Percentiles rank a stretch among this genome's conserved stretches.
Conservation (phyloP, 2,113 vertebrate genomes). For the Phylloscopus whistleri region DNA sequence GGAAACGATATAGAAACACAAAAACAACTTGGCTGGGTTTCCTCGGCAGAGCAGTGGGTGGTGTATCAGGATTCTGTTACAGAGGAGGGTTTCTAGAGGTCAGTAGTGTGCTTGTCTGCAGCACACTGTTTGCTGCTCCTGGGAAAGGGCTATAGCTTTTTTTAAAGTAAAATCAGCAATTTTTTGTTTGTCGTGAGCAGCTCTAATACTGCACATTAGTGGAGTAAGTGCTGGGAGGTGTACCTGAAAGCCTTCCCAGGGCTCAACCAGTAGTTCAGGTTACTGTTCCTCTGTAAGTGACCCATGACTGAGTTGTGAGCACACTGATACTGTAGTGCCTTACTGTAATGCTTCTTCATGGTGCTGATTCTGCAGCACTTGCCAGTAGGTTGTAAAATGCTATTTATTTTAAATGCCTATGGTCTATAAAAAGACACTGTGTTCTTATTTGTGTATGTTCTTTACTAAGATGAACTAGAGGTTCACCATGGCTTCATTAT, state of each 20-base stretch:
- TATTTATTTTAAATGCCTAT: not conserved
- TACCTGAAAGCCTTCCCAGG: constrained; percentile 68
- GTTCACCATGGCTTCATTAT: not conserved
- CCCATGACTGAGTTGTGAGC: constrained; percentile 39
- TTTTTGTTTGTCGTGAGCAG: not conserved
- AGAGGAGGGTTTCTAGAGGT: constrained; percentile 65
- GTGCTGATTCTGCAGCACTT: constrained; percentile 40
- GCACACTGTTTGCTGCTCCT: not conserved
- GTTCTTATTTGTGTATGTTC: constrained; percentile 42
- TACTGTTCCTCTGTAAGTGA: constrained; percentile 62
- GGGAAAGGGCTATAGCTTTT: not conserved
- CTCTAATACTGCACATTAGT: not conserved
- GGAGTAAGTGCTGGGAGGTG: constrained; percentile 73
- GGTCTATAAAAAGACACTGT: not conserved
- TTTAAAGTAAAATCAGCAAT: not conserved
- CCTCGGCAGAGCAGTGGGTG: constrained; percentile 69
- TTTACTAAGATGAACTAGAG: not conserved
- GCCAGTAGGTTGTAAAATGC: constrained; percentile 46
- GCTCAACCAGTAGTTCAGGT: constrained; percentile 14
- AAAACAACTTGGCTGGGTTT: constrained; percentile 85
- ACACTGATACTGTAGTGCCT: constrained; percentile 69
- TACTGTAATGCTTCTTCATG: constrained; percentile 68
- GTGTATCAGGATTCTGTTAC: constrained; percentile 79
- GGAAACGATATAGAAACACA: constrained; percentile 90
- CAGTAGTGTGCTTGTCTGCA: constrained; percentile 48